Evolutionary conservation across 2,797 vertebrate genomes (phyloP).

Genomic region (Chiloscyllium punctatum): DNA sequence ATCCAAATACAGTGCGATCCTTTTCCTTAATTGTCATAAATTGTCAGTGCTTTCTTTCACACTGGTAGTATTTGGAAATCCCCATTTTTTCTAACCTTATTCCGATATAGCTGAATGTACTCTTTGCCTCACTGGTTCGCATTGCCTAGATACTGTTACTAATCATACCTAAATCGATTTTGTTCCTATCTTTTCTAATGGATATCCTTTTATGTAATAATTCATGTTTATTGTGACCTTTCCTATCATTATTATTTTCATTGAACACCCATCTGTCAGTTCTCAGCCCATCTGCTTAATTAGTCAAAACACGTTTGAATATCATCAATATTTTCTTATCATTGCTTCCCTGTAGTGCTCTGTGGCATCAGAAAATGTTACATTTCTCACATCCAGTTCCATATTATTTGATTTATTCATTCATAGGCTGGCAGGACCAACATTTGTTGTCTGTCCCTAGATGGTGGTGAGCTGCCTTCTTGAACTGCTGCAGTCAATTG

Average conservation of each 20-base stretch:
- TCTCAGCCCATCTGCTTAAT: background rate
- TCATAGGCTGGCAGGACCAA: no score
- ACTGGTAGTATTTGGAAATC: background rate
- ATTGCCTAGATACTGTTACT: background rate
- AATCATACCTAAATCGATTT: background rate
- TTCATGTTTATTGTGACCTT: background rate
- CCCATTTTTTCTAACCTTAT: background rate
- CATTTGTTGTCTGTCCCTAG: no score
- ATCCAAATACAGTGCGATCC: background rate
- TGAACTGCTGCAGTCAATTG: no score
- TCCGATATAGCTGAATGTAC: background rate
- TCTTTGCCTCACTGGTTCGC: background rate
- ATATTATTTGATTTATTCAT: background rate
- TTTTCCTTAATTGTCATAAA: background rate
- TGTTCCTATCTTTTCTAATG: background rate
- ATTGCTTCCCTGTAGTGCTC: background rate
- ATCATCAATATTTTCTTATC: background rate
- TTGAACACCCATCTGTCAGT: background rate
- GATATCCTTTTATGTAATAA: background rate
- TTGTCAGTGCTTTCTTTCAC: background rate
- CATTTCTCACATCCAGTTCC: background rate
- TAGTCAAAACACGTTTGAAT: background rate
- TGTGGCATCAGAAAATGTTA: background rate
- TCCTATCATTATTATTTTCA: background rate
- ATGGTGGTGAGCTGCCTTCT: no score